These are phyloP conservation scores for Pammene aurita DNA, from an alignment of 2,888 invertebrate species.

Conservation along the genomic window DNA sequence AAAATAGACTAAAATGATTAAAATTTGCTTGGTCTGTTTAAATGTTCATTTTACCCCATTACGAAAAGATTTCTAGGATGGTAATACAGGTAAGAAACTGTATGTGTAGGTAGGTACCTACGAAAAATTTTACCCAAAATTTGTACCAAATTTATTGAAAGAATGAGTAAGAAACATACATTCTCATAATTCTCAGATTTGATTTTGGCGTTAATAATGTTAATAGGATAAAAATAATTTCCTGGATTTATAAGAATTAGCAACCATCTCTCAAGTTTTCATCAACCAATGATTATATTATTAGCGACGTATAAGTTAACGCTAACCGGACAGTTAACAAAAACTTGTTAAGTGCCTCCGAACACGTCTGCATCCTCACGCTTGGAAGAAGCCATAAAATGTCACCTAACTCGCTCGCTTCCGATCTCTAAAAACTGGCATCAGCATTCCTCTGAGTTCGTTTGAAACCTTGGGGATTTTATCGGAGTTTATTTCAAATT, in stretches of 20 bases:
- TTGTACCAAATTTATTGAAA: too few relatives aligned
- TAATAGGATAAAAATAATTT: not conserved
- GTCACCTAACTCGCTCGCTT: constrained; percentile 50
- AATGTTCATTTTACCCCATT: too few relatives aligned
- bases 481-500: constrained; percentile 22
- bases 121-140: too few relatives aligned
- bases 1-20: too few relatives aligned
- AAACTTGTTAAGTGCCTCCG: constrained; percentile 56
- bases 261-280: constrained; percentile 5
- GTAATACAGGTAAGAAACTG: too few relatives aligned
- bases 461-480: constrained; percentile 20
- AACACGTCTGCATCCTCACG: constrained; percentile 46
- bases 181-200: too few relatives aligned
- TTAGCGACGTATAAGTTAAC: constrained; percentile 39
- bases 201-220: not conserved
- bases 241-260: not conserved
- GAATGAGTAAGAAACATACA: too few relatives aligned
- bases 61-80: too few relatives aligned
- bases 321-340: constrained; percentile 44
- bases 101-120: too few relatives aligned
- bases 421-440: constrained; percentile 44
- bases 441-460: constrained; percentile 41
- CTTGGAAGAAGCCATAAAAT: constrained; percentile 61
- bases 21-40: too few relatives aligned
- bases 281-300: constrained; percentile 38